Evolutionary conservation across 2,888 invertebrate genomes (phyloP), one percentile per base, ranked within the genome.

Genomic region (Thymelicus sylvestris): DNA sequence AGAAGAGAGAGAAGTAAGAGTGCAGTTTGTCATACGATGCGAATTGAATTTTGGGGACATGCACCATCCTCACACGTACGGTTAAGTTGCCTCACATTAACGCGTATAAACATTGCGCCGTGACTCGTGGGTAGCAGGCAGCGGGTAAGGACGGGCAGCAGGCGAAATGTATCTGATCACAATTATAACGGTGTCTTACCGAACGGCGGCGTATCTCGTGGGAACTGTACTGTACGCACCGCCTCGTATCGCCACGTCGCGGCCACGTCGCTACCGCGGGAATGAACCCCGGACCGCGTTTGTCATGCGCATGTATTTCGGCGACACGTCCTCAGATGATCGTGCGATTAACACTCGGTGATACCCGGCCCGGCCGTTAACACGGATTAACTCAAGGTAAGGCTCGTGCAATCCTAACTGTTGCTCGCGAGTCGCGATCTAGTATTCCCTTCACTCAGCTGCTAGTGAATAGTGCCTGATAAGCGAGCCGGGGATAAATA

Each of bases 161-260:
- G 55, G 62, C 63, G 61, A 64, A 57, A 69, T 69, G 69, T 59
- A 69, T 69, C 69, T 69, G 69, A 69, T 69, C 59, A 64, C 59
- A 64, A 64, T 47, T 57, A 55, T 64, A 59, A 59, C 59, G 64
- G 64, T 52, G 52, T 24, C 19, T 10, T 39, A 38, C 31, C 64
- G 38, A 64, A 65, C 39, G 69, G 12, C 55, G 55, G 55, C 8
- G 19, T 67, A 62, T 57, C 57, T 57, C 69, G 64, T 64, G 69
- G 64, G 69, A 69, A 69, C 63, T 47, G 50, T 38, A 52, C 44
- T 52, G 50, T 50, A 67, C 57, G 39, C 47, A 24, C 60, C n/a
- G 59, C 38, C 47, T 15, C 66, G 47, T 66, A 66, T 66, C 60
- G 60, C 50, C 50, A 3, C n/a, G 12, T 24, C 38, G 50, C n/a